Evolutionary conservation across 2,113 vertebrate genomes (phyloP), one percentile per base, ranked within the genome.

Genomic region (Leucosticte australis): DNA sequence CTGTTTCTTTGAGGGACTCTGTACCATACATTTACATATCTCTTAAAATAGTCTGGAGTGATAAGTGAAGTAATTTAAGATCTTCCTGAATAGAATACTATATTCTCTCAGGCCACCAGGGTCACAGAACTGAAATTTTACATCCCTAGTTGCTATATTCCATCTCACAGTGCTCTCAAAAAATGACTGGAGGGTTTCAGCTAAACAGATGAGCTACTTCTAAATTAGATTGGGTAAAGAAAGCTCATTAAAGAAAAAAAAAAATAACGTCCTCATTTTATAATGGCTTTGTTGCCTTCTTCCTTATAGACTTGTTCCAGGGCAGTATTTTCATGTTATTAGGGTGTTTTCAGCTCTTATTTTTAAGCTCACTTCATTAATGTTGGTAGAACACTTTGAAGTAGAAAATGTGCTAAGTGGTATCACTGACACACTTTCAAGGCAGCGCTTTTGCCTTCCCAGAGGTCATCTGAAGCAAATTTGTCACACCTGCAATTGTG

Each of bases 401-500:
- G 85, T 89, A 74, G 85, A 63, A 90, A 93, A 92, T 59, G 21
- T 56, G 56, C 85, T 91, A 93, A 94, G 75, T 95, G 71, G 56
- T 86, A 87, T 70, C 88, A 90, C 77, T 92, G 87, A 87, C 90
- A 92, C 78, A 83, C 78, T 91, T 97, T 94, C 83, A 55, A 92
- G 83, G 69, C 85, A 76, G n/a, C 0, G 9, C 53, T 92, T 87
- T 64, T 87, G 60, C 59, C 68, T 95, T 96, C 89, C 90, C 91
- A 96, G 60, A 68, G 79, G 90, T 93, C 90, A 92, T 33, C 59
- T 49, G 81, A 62, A 87, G 62, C 60, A 75, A 83, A 78, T 81
- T 39, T 94, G 69, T 78, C 85, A 69, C 87, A 94, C 86, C 91
- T 91, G 86, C 89, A 89, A 91, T 62, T 26, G n/a, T 53, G 47